Conservation (phyloP, 2,797 vertebrate genomes). For the Enteromius afrohamiltoni region DNA sequence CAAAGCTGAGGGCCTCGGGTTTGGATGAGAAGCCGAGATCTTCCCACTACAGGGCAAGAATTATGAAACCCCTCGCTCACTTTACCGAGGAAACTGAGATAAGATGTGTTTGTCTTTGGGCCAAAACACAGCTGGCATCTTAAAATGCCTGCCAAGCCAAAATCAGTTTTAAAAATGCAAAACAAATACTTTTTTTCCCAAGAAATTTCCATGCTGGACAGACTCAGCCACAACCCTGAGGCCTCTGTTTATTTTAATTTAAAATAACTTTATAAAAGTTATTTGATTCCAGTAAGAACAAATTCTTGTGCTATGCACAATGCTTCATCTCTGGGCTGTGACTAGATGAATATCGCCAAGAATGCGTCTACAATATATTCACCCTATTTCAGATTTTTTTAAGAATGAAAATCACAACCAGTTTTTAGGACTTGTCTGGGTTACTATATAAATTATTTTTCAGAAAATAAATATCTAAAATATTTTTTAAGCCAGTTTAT, state of each 20-base stretch:
- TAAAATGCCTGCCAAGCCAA: conserved; percentile 29
- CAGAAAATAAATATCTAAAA: neutral
- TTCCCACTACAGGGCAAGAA: conserved; percentile 18
- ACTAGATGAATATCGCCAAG: neutral
- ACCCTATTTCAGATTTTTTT: too few species aligned
- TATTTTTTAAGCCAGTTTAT: neutral
- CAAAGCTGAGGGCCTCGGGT: conserved; percentile 38
- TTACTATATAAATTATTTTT: neutral
- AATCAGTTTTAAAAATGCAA: conserved; percentile 45
- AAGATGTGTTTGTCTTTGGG: conserved; percentile 40
- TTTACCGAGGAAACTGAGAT: conserved; percentile 40
- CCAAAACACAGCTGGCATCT: conserved; percentile 31
- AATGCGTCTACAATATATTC: neutral
- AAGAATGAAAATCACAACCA: neutral
- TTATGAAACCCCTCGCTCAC: conserved; percentile 12
- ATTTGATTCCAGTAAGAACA: conserved; percentile 22
- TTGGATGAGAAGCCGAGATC: conserved; percentile 30
- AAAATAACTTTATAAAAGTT: conserved; percentile 44
- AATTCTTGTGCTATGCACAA: neutral
- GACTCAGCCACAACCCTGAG: conserved; percentile 9
- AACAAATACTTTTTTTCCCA: conserved; percentile 13
- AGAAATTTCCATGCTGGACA: conserved; percentile 3
- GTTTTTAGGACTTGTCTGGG: neutral
- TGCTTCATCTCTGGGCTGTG: conserved; percentile 7
- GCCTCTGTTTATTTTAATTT: conserved; percentile 6